Base-by-base conservation (phyloP, 2,888 invertebrate species). In the Stenurella melanura region DNA sequence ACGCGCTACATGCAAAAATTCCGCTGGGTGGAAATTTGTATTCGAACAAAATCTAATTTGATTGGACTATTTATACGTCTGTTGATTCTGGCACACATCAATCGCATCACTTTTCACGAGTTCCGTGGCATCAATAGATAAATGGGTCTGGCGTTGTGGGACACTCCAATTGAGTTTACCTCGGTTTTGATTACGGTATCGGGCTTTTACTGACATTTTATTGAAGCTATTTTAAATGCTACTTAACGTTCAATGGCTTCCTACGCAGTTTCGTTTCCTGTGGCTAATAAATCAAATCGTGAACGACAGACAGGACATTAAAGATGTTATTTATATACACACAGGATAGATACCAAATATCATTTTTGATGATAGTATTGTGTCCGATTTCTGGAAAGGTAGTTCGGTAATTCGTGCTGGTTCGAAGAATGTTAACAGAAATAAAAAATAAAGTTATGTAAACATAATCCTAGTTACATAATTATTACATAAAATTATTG, bases 231-330 rank as follows among this genome's bases (percentile, higher is more conserved):
- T 63, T 63, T 34, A 61, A 34, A 34, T 34, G 30, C 9, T 15
- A 34, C 17, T 63, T 34, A 63, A n/a, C n/a, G 50, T n/a, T n/a
- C 34, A 63, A 63, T 63, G 61, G 61, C 61, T 34, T 63, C 61
- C 34, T 34, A 63, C 30, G 34, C 61, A 17, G 9, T 34, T 34
- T 34, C 61, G 30, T 30, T 63, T 63, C 61, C 61, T 63, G 61
- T 30, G 61, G 61, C 30, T 63, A 63, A 63, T 60, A 60, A 26
- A 60, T 63, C 61, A 34, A 63, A 34, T 26, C 61, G 18, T 63
- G n/a, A 63, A 34, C 15, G 34, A 34, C 61, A 63, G 34, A 63
- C 61, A 63, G 34, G 34, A 17, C 61, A 34, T 34, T 63, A 63
- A 63, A 60, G n/a, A 50, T 50, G 42, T 42, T 42, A 42, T 42